Base-by-base conservation (phyloP, 2,797 vertebrate species). In the Microchirus variegatus region DNA sequence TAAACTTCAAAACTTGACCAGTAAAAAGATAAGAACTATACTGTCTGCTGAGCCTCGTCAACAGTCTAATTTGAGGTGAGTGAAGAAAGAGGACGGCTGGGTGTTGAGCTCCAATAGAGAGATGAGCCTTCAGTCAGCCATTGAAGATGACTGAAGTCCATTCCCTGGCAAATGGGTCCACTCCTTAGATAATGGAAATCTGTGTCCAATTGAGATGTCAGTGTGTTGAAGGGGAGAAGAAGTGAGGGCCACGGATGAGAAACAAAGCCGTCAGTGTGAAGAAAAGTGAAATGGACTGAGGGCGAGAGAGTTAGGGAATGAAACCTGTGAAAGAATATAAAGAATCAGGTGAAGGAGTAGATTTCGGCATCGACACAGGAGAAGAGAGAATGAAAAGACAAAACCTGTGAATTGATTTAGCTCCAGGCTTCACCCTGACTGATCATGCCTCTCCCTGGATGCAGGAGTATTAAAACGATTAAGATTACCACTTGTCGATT, bases 401-500 rank as follows among this genome's bases (percentile, higher is more conserved):
- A 31, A 31, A 31, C 26, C 61, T 60, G 63, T 62, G 65, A 73
- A 83, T 80, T 85, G 88, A 90, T 93, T 91, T 87, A 78, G 26
- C 83, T 84, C 57, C 46, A 66, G 75, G 83, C 60, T 63, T 78
- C 13, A 43, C 74, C 73, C 73, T 35, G 52, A 67, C 80, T 89
- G 83, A 80, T 90, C 83, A 85, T 91, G 87, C 85, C 72, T 79
- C 49, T 84, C 77, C 60, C 78, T 67, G 77, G 68, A 80, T 82
- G 60, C 74, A 47, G 70, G 59, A 84, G 58, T 58, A 58, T 81
- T 75, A 82, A 81, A 59, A 75, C 72, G 59, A 89, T 88, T 88
- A 86, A 87, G 81, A 90, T 92, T 90, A 91, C 86, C 91, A 90
- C 89, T 87, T 84, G 87, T 90, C 88, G 79, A 81, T 90, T 90